Conservation (phyloP, 2,113 vertebrate genomes). For the Rhegmatorhina hoffmannsi region DNA sequence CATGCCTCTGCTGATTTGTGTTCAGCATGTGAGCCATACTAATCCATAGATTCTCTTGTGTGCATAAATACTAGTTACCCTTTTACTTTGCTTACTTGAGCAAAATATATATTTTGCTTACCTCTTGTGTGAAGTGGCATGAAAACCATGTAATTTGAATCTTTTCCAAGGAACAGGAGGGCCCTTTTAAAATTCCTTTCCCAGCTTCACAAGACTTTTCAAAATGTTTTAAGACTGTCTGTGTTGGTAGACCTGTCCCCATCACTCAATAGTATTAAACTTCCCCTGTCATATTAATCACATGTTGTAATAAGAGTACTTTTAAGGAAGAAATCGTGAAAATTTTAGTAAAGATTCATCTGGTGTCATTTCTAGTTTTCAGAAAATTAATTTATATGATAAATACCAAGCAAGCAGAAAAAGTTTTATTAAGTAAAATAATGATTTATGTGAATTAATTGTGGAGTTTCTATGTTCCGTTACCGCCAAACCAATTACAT, state of each 20-base stretch:
- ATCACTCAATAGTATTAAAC: not conserved
- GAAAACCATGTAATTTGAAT: not conserved
- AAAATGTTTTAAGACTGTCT: not conserved
- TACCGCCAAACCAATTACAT: not conserved
- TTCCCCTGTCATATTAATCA: not conserved
- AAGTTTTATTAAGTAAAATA: not conserved
- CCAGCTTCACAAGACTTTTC: not conserved
- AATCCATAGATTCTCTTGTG: not conserved
- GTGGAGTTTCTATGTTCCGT: not conserved
- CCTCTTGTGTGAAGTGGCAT: not conserved
- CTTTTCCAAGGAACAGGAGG: not conserved
- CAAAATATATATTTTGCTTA: not conserved
- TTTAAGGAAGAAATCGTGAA: not conserved
- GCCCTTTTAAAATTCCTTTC: not conserved
- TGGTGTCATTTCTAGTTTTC: not conserved
- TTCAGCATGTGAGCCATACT: not conserved
- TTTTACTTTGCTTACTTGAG: not conserved
- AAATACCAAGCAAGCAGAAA: not conserved
- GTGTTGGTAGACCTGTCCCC: not conserved
- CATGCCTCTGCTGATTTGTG: not conserved
- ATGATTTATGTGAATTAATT: not conserved
- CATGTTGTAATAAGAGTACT: not conserved
- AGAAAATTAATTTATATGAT: not conserved
- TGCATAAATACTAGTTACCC: not conserved
- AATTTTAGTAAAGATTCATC: not conserved